phyloP scores from a whole-genome alignment of 2,113 vertebrate genomes.

The Chaetorhynchus papuensis region DNA sequence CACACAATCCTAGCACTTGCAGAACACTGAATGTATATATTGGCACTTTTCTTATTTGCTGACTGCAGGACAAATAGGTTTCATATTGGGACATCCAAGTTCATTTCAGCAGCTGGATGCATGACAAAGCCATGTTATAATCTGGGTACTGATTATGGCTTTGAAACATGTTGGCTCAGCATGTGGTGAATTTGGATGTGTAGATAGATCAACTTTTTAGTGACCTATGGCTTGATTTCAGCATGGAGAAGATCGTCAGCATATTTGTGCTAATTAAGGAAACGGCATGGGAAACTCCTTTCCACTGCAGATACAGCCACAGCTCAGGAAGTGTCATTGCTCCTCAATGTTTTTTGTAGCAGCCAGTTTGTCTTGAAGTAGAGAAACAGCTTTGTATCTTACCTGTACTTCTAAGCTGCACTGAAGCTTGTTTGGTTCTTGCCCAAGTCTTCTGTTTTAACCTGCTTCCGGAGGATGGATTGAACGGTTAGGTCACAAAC shows the following conservation, averaged over 20 bases:
- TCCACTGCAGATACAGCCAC: not conserved
- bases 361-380: not conserved
- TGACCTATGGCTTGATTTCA: conserved; percentile 45
- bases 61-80: conserved; percentile 42
- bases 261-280: conserved; percentile 42
- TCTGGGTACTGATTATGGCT: conserved; percentile 20
- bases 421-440: not conserved
- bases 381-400: not conserved
- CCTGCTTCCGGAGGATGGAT: not conserved
- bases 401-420: not conserved
- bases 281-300: conserved; percentile 14
- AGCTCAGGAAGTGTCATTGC: not conserved
- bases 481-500: not conserved
- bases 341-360: not conserved
- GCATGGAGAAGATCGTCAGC: conserved; percentile 17
- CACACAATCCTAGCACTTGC: not conserved
- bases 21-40: not conserved
- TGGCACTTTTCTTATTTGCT: conserved; percentile 35
- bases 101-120: conserved; percentile 31
- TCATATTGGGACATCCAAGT: conserved; percentile 49
- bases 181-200: not conserved
- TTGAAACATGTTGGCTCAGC: conserved; percentile 37
- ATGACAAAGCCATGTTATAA: conserved; percentile 51
- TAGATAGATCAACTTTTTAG: conserved; percentile 35
- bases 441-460: not conserved